Base-by-base conservation (phyloP, 2,113 vertebrate species). In the Colistium nudipinnis region DNA sequence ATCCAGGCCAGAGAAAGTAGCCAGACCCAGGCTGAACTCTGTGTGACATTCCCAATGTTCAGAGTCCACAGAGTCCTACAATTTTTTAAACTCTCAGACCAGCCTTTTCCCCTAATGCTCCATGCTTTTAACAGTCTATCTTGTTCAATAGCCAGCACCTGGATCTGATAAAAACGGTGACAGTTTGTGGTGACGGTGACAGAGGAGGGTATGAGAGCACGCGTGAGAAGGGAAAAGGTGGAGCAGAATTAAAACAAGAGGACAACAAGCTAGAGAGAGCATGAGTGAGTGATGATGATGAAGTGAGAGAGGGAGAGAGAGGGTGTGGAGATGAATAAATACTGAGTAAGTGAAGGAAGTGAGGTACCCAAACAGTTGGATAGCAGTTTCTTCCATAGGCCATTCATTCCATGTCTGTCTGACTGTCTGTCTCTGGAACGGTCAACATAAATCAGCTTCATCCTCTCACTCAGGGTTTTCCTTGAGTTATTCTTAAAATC, bases 261-360 rank as follows among this genome's bases (percentile, higher is more conserved):
- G 22, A 12, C 10, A 25, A 24, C 20, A 5, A 25, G 45, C 6
- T 22, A 12, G 45, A 24, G 20, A 9, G 43, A 45, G 76, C 56
- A 53, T 36, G 57, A 64, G 62, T 28, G 31, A 47, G 20, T 16
- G 31, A 70, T 7, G 75, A 82, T 84, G 81, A 88, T 87, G 83
- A 86, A 85, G 82, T 84, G 84, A 80, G 76, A 80, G 70, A 39
- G 68, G 49, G 62, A 69, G 55, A 69, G 49, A 53, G 45, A 33
- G 81, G 67, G 69, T 9, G 33, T 59, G 65, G 44, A 55, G 74
- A 82, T 33, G 74, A 62, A 87, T 39, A 78, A 65, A 76, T 87
- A 88, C 68, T 62, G 81, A 85, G 89, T 89, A 45, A 80, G 88
- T 88, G 87, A 86, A 66, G 85, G 81, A 78, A 66, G 65, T 79